Percentiles rank a stretch among this genome's conserved stretches.
phyloP scores from a whole-genome alignment of 1,140 invertebrate genomes.

The Cotesia glomerata region DNA sequence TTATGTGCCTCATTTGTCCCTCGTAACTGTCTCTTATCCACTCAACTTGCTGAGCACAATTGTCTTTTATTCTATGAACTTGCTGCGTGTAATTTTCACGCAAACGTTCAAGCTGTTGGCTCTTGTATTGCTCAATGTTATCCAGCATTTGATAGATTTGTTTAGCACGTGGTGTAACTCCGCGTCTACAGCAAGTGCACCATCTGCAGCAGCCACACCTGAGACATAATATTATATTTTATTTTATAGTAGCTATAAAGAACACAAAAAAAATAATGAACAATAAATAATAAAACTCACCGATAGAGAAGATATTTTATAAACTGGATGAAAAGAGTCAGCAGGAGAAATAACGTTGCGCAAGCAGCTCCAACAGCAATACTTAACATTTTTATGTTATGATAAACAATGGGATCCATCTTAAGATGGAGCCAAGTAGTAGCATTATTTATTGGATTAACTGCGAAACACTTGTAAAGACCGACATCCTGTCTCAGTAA shows the following conservation, averaged over 20 bases:
- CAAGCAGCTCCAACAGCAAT: constrained; percentile 80
- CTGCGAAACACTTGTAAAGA: constrained; percentile 85
- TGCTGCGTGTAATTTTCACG: constrained; percentile 91
- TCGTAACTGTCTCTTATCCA: constrained; percentile 92
- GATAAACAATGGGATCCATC: constrained; percentile 82
- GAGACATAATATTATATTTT: constrained; percentile 30
- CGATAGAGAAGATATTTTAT: constrained; percentile 73
- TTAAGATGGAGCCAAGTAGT: constrained; percentile 75
- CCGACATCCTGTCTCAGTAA: constrained; percentile 81
- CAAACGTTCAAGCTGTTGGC: constrained; percentile 84
- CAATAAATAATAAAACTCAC: constrained; percentile 62
- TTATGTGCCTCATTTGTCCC: constrained; percentile 83
- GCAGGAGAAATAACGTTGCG: constrained; percentile 78
- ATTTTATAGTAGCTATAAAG: not conserved
- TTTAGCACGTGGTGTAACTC: constrained; percentile 75
- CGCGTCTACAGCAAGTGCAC: constrained; percentile 73
- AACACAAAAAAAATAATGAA: not conserved
- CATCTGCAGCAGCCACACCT: constrained; percentile 69
- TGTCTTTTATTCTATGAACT: constrained; percentile 88
- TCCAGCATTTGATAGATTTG: constrained; percentile 88
- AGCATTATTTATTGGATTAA: constrained; percentile 80
- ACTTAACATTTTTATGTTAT: constrained; percentile 82
- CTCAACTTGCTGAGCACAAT: constrained; percentile 91
- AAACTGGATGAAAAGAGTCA: constrained; percentile 80
- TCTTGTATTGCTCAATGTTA: constrained; percentile 89